phyloP scores from a whole-genome alignment of 2,888 invertebrate genomes.

The Noctua janthe region DNA sequence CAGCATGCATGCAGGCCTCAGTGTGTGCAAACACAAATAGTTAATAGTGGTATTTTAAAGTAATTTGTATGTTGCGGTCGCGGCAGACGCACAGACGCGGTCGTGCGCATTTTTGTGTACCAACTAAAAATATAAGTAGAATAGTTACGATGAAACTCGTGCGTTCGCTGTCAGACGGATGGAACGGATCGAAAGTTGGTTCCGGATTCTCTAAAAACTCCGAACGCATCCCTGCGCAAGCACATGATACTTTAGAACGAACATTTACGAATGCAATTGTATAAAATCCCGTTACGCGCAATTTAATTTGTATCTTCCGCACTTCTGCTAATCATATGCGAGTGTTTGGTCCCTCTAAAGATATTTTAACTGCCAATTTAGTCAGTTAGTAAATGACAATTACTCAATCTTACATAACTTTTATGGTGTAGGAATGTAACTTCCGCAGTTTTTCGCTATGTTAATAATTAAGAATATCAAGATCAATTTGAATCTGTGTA shows the following conservation, averaged over 20 bases:
- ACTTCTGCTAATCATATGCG: conserved; percentile 17
- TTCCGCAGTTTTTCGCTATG: conserved; percentile 64
- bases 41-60: conserved; percentile 45
- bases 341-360: conserved; percentile 32
- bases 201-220: conserved; percentile 53
- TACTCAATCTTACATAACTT: conserved; percentile 49
- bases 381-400: conserved; percentile 21
- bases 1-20: conserved; percentile 29
- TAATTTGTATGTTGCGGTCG: conserved; percentile 44
- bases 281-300: conserved; percentile 38
- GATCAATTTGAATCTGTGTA: conserved; percentile 54
- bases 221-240: conserved; percentile 61
- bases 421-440: conserved; percentile 40
- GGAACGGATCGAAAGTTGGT: conserved; percentile 56
- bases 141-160: conserved; percentile 50
- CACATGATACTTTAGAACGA: conserved; percentile 45
- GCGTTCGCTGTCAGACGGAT: conserved; percentile 50
- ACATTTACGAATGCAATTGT: conserved; percentile 49
- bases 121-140: conserved; percentile 49
- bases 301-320: conserved; percentile 41
- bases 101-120: conserved; percentile 44
- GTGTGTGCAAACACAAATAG: conserved; percentile 40
- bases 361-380: conserved; percentile 22
- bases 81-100: neutral
- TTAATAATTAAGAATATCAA: conserved; percentile 60